phyloP scores from a whole-genome alignment of 2,113 vertebrate genomes.

The Osmerus mordax region DNA sequence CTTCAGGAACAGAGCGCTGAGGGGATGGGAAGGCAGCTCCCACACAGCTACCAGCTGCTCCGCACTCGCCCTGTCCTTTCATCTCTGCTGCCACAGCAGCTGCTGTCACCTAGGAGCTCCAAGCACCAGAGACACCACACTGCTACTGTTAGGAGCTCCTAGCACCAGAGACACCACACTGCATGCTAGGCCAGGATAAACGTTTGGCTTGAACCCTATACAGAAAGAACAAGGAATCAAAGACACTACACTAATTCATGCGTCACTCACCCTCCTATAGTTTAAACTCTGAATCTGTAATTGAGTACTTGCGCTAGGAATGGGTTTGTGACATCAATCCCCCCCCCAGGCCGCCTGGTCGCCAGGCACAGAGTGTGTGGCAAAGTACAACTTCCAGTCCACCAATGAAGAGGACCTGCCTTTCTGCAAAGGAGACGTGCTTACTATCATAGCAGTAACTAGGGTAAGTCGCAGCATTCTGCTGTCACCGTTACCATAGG shows the following conservation, averaged over 20 bases:
- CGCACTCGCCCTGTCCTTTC: slow-evolving; percentile 26
- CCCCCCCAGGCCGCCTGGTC: slow-evolving; percentile 76
- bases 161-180: too few species aligned
- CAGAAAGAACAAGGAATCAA: too few species aligned
- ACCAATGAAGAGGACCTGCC: slow-evolving; percentile 93
- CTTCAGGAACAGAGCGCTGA: not conserved
- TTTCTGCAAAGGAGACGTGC: slow-evolving; percentile 95
- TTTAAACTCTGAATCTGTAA: too few species aligned
- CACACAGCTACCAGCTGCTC: slow-evolving; percentile 36
- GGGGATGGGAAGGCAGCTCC: not conserved
- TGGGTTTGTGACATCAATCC: not conserved
- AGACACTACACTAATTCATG: too few species aligned
- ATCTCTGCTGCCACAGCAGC: slow-evolving; percentile 9
- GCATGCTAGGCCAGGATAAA: too few species aligned
- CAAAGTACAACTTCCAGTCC: slow-evolving; percentile 97
- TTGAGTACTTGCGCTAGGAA: not conserved
- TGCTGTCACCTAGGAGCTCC: not conserved
- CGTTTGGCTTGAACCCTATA: too few species aligned
- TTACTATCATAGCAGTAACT: slow-evolving; percentile 93
- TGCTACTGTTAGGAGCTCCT: too few species aligned
- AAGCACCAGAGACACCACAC: too few species aligned
- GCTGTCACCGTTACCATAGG: not conserved
- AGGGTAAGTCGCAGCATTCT: slow-evolving; percentile 72
- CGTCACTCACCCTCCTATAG: too few species aligned
- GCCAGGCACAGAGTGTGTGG: slow-evolving; percentile 93